phyloP scores from a whole-genome alignment of 2,888 invertebrate species.

The Eilema griseolum region DNA sequence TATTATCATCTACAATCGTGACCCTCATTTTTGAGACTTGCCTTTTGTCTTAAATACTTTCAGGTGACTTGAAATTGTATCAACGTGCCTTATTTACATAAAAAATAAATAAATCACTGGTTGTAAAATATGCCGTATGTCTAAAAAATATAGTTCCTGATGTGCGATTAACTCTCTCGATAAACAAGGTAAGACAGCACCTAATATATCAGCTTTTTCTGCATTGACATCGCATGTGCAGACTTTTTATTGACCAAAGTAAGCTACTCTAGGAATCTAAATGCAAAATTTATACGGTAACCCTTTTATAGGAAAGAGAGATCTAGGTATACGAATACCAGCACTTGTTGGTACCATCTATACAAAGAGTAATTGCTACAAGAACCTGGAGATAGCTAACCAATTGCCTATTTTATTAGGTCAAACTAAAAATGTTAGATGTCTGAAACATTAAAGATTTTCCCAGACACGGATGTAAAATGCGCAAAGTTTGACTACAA shows the following conservation, averaged over 20 bases:
- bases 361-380: not conserved
- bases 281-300: slow-evolving; percentile 18
- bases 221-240: not conserved
- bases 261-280: slow-evolving; percentile 13
- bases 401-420: not conserved
- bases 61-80: too few relatives aligned
- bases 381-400: slow-evolving; percentile 5
- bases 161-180: not conserved
- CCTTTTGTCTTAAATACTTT: too few relatives aligned
- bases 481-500: not conserved
- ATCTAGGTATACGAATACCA: slow-evolving; percentile 24
- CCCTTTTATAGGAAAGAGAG: slow-evolving; percentile 35
- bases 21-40: too few relatives aligned
- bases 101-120: not conserved
- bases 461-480: not conserved
- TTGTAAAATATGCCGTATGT: not conserved
- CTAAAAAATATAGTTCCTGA: not conserved
- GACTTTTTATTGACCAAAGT: slow-evolving; percentile 19
- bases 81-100: too few relatives aligned
- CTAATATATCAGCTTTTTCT: not conserved
- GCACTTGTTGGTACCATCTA: slow-evolving; percentile 2
- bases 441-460: not conserved
- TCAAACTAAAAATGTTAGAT: not conserved
- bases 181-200: not conserved
- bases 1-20: too few relatives aligned